Evolutionary conservation across 2,888 invertebrate species (phyloP).

Genomic region (Anticlea derivata): DNA sequence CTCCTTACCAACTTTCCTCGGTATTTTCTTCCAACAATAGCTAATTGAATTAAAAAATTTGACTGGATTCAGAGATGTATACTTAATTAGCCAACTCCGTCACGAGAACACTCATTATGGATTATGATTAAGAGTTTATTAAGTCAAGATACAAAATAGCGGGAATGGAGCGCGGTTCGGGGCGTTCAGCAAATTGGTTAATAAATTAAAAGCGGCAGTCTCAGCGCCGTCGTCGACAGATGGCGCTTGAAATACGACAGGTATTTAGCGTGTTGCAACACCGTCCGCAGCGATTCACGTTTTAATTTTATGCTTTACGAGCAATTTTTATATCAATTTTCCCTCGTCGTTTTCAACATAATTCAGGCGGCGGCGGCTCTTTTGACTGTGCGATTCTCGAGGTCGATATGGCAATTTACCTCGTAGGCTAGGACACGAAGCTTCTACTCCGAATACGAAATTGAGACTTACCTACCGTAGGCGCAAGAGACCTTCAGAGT

Average conservation of each 20-base stretch:
- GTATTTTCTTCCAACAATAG: conserved; percentile 25
- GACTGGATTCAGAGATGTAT: conserved; percentile 41
- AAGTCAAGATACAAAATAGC: conserved; percentile 79
- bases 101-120: conserved; percentile 61
- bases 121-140: conserved; percentile 76
- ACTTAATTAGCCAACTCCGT: conserved; percentile 54
- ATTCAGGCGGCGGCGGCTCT: conserved; percentile 54
- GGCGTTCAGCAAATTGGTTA: conserved; percentile 80
- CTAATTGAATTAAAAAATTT: conserved; percentile 37
- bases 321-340: conserved; percentile 81
- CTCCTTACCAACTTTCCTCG: conserved; percentile 22
- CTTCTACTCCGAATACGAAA: conserved; percentile 46
- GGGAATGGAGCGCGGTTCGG: conserved; percentile 67
- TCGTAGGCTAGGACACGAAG: conserved; percentile 48
- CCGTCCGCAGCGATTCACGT: conserved; percentile 71
- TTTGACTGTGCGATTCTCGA: conserved; percentile 58
- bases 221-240: conserved; percentile 79
- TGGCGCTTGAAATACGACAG: conserved; percentile 82
- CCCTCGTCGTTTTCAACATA: conserved; percentile 66
- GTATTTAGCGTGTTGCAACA: conserved; percentile 82
- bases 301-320: conserved; percentile 82
- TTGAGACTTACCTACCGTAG: conserved; percentile 39
- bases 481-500: conserved; percentile 11
- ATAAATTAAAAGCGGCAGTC: conserved; percentile 82
- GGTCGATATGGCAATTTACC: conserved; percentile 64